phyloP scores from a whole-genome alignment of 1,140 invertebrate species.

The Achatina immaculata region DNA sequence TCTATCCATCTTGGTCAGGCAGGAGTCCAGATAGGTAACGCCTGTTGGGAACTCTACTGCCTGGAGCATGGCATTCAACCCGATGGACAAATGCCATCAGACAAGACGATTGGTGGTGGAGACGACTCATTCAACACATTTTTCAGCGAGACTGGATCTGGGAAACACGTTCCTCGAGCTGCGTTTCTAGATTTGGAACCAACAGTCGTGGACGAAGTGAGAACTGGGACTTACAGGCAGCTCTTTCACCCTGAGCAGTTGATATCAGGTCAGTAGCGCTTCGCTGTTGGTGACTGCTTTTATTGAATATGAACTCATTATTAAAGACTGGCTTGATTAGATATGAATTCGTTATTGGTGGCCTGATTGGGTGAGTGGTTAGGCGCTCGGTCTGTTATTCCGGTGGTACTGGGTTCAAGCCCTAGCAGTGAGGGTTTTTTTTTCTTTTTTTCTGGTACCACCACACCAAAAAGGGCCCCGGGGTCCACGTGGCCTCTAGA shows the following conservation, averaged over 20 bases:
- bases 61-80: conserved; percentile 89
- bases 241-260: conserved; percentile 77
- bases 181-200: conserved; percentile 72
- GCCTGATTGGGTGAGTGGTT: too few species aligned
- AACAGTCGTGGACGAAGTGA: conserved; percentile 72
- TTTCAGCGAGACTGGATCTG: conserved; percentile 71
- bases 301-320: too few species aligned
- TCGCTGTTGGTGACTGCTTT: too few species aligned
- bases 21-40: conserved; percentile 90
- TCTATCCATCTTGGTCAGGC: conserved; percentile 75
- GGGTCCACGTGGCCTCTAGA: too few species aligned
- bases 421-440: too few species aligned
- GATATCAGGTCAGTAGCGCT: conserved; percentile 75
- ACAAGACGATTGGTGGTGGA: conserved; percentile 73
- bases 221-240: conserved; percentile 76
- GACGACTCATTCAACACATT: conserved; percentile 44
- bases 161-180: conserved; percentile 72
- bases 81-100: conserved; percentile 77
- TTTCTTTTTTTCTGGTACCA: too few species aligned
- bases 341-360: too few species aligned
- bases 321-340: too few species aligned
- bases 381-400: too few species aligned
- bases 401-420: too few species aligned
- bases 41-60: conserved; percentile 82
- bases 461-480: too few species aligned